phyloP scores from a whole-genome alignment of 2,113 vertebrate species.

The Cynopterus brachyotis region DNA sequence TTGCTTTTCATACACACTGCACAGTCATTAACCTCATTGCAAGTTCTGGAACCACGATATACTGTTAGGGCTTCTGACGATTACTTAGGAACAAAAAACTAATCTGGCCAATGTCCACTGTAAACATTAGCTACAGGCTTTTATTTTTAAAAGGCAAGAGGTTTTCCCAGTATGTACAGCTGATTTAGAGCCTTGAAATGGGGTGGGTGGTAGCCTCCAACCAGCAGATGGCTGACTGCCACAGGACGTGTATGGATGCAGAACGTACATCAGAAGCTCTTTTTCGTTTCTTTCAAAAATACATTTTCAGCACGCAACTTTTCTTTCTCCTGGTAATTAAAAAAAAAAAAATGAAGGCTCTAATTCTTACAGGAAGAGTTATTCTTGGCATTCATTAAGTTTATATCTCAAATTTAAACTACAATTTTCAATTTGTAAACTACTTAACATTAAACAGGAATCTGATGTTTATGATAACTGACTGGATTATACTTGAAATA shows the following conservation, averaged over 20 bases:
- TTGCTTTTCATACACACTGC: background rate
- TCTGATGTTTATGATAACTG: background rate
- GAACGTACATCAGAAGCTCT: background rate
- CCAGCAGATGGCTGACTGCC: background rate
- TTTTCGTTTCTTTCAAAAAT: conserved; percentile 83
- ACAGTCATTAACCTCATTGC: background rate
- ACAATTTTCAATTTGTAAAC: background rate
- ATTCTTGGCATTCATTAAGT: background rate
- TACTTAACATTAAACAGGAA: background rate
- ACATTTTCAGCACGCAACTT: conserved; percentile 87
- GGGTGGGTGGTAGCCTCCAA: background rate
- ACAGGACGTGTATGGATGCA: too few relatives aligned
- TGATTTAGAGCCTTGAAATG: background rate
- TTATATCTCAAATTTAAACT: conserved; percentile 7
- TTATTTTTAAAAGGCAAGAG: conserved; percentile 21
- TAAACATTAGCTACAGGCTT: background rate
- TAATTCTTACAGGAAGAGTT: background rate
- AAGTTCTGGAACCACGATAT: background rate
- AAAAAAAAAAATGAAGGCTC: conserved; percentile 34
- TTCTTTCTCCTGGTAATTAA: conserved; percentile 87
- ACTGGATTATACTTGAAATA: background rate
- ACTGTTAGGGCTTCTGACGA: background rate
- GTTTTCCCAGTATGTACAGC: background rate
- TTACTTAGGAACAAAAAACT: background rate
- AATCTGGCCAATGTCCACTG: background rate